phyloP scores from a whole-genome alignment of 2,113 vertebrate genomes.

The Gnathonemus echidnorhynchus region DNA sequence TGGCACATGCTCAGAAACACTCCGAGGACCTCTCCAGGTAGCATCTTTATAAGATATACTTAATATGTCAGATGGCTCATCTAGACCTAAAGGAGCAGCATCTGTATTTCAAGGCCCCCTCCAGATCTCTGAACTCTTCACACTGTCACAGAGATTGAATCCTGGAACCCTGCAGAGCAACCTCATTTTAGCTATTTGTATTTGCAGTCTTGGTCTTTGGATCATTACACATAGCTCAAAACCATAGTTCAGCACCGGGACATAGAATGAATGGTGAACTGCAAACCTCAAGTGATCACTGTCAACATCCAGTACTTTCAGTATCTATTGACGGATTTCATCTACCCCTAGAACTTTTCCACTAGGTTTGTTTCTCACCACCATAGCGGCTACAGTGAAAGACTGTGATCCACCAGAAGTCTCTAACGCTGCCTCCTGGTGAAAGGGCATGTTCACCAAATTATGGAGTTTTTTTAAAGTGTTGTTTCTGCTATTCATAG shows the following conservation, averaged over 20 bases:
- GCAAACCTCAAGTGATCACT: neutral
- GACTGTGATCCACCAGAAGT: neutral
- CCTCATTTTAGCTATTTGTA: neutral
- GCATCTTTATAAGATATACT: neutral
- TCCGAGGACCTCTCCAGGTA: neutral
- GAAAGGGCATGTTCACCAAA: neutral
- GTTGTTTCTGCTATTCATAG: neutral
- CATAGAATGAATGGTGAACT: neutral
- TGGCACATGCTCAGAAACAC: neutral
- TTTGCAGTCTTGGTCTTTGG: neutral
- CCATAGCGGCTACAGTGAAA: neutral
- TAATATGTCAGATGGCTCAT: neutral
- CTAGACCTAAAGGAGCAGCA: neutral
- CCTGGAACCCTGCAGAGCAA: neutral
- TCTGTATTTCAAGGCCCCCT: neutral
- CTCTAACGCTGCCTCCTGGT: neutral
- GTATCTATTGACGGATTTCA: neutral
- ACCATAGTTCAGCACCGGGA: neutral
- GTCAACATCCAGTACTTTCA: neutral
- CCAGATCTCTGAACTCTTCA: neutral
- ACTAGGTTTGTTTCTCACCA: neutral
- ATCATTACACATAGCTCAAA: neutral
- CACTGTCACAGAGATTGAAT: neutral
- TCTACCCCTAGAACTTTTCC: neutral
- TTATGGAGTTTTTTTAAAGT: neutral